These are phyloP conservation scores for Vanessa tameamea DNA, from an alignment of 1,140 invertebrate genomes.

Conservation along the genomic window DNA sequence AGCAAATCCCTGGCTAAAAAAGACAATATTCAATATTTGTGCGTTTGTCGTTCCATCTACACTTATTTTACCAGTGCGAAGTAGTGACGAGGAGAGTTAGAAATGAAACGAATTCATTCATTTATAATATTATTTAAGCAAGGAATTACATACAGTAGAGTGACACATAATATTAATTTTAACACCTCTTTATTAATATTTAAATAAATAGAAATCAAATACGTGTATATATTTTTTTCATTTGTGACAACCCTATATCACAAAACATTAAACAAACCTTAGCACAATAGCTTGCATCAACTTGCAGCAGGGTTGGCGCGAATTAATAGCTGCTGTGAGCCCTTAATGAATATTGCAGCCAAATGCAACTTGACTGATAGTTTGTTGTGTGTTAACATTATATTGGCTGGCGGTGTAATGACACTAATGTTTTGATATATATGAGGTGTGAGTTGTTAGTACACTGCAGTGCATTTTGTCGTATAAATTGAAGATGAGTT, in stretches of 20 bases:
- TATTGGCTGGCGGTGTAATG: constrained; percentile 18
- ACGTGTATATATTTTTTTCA: too few relatives aligned
- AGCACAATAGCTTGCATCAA: constrained; percentile 70
- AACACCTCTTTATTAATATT: too few relatives aligned
- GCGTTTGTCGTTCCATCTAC: too few relatives aligned
- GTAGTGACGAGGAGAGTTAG: too few relatives aligned
- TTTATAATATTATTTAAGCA: too few relatives aligned
- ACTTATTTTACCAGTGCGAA: too few relatives aligned
- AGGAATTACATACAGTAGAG: too few relatives aligned
- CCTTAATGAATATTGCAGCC: constrained; percentile 76
- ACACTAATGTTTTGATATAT: constrained; percentile 8
- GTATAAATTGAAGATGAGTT: background rate
- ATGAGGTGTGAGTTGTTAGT: background rate
- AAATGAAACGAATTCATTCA: too few relatives aligned
- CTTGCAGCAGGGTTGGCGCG: constrained; percentile 62
- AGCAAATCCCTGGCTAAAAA: too few relatives aligned
- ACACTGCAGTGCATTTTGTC: constrained; percentile 7
- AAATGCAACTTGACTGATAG: constrained; percentile 68
- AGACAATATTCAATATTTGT: too few relatives aligned
- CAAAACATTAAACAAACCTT: constrained; percentile 55
- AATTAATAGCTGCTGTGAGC: constrained; percentile 69
- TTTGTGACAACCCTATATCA: constrained; percentile 46
- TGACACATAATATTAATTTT: too few relatives aligned
- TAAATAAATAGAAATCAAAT: too few relatives aligned
- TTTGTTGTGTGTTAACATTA: constrained; percentile 20